A percentile compares a stretch with the other conserved stretches of the same genome.
Conservation (phyloP, 2,113 vertebrate genomes). For the Indicator maculatus region DNA sequence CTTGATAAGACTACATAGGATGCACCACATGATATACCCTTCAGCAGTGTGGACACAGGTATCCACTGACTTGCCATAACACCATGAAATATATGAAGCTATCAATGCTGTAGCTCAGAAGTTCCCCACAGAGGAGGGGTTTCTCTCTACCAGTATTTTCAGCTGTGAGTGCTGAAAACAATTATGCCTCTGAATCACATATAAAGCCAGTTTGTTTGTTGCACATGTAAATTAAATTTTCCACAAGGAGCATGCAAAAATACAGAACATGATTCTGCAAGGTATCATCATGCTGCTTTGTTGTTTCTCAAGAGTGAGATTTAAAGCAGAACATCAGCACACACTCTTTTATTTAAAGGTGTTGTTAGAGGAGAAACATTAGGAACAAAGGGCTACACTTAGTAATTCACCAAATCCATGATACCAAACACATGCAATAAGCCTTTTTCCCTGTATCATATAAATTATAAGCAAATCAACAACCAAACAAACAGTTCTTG, state of each 20-base stretch:
- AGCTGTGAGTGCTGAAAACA: background rate
- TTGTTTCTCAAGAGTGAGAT: background rate
- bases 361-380: background rate
- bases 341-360: background rate
- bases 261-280: background rate
- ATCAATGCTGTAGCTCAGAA: background rate
- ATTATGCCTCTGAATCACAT: background rate
- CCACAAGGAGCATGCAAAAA: background rate
- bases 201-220: rapidly evolving
- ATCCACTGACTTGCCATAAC: background rate
- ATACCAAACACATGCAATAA: background rate
- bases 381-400: background rate
- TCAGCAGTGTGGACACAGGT: background rate
- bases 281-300: background rate
- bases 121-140: background rate
- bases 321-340: background rate
- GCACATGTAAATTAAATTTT: background rate
- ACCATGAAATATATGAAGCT: background rate
- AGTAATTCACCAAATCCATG: background rate
- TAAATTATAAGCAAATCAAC: background rate
- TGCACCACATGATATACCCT: background rate
- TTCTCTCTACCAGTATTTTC: background rate
- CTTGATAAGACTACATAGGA: no score
- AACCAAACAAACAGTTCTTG: background rate
- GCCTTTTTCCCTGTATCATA: background rate